phyloP scores from a whole-genome alignment of 1,140 invertebrate species.

The Drosophila equinoxialis region DNA sequence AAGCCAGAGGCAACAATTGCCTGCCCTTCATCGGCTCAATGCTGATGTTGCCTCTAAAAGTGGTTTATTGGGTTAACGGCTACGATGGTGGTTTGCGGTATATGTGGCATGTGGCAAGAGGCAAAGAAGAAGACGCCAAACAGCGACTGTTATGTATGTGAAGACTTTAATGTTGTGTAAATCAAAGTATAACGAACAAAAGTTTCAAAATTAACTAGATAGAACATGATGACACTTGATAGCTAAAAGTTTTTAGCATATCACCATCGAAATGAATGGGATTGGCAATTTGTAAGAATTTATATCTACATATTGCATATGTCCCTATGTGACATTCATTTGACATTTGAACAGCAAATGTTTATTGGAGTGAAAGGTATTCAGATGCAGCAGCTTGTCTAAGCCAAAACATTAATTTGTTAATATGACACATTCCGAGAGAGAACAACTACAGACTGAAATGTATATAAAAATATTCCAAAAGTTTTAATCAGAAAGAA shows the following conservation, averaged over 20 bases:
- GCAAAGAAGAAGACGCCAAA: neutral
- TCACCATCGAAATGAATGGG: too few species aligned
- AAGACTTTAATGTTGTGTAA: slow-evolving; percentile 25
- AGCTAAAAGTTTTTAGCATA: neutral
- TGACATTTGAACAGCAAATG: too few species aligned
- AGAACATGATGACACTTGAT: slow-evolving; percentile 9
- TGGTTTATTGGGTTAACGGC: slow-evolving; percentile 75
- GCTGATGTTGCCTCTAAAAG: slow-evolving; percentile 52
- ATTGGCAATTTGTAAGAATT: too few species aligned
- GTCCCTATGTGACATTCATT: too few species aligned
- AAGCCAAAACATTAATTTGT: too few species aligned
- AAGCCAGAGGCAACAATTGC: slow-evolving; percentile 58
- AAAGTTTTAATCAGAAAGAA: too few species aligned
- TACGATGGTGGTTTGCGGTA: slow-evolving; percentile 34
- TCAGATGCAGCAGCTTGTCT: too few species aligned
- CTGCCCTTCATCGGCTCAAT: slow-evolving; percentile 33
- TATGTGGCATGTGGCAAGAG: neutral
- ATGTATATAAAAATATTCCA: too few species aligned
- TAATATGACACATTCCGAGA: too few species aligned
- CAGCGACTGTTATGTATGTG: neutral
- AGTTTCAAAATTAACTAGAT: slow-evolving; percentile 5
- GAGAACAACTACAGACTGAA: too few species aligned
- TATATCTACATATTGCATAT: too few species aligned
- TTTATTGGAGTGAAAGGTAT: too few species aligned
- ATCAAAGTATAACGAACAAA: neutral